phyloP scores from a whole-genome alignment of 2,797 vertebrate genomes.

The Momotus momota region DNA sequence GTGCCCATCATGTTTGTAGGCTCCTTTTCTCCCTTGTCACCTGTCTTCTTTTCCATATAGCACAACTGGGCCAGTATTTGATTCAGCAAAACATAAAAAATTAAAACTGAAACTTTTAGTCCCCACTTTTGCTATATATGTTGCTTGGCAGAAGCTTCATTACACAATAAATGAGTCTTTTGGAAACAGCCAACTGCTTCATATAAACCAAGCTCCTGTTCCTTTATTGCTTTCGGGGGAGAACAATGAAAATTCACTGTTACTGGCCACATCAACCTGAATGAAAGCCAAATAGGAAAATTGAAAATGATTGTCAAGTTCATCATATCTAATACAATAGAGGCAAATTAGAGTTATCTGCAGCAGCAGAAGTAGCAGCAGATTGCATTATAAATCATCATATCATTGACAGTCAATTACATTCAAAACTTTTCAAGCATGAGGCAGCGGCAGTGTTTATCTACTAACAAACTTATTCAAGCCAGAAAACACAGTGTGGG shows the following conservation, averaged over 20 bases:
- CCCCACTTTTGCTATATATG: conserved; percentile 14
- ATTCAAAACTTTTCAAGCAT: conserved; percentile 82
- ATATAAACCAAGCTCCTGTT: conserved; percentile 36
- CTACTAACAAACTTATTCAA: conserved; percentile 74
- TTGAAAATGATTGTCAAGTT: conserved; percentile 77
- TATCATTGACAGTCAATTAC: conserved; percentile 84
- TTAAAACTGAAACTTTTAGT: not conserved
- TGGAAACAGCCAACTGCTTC: conserved; percentile 40
- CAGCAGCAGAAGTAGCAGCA: conserved; percentile 75
- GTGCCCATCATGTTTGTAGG: not conserved
- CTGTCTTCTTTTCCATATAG: not conserved
- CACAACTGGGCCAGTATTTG: not conserved
- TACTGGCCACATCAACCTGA: conserved; percentile 70
- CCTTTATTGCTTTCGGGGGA: conserved; percentile 42
- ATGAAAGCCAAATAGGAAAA: conserved; percentile 76
- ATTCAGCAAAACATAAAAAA: not conserved
- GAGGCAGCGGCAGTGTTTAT: conserved; percentile 72
- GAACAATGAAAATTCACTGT: conserved; percentile 63
- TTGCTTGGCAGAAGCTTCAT: conserved; percentile 42
- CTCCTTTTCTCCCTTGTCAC: not conserved
- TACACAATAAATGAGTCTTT: conserved; percentile 41
- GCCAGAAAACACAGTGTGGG: conserved; percentile 49
- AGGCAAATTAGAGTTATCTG: conserved; percentile 81
- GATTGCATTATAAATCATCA: conserved; percentile 84
- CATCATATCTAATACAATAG: conserved; percentile 78